Conservation (phyloP, 2,113 vertebrate species). For the Xenopus borealis region DNA sequence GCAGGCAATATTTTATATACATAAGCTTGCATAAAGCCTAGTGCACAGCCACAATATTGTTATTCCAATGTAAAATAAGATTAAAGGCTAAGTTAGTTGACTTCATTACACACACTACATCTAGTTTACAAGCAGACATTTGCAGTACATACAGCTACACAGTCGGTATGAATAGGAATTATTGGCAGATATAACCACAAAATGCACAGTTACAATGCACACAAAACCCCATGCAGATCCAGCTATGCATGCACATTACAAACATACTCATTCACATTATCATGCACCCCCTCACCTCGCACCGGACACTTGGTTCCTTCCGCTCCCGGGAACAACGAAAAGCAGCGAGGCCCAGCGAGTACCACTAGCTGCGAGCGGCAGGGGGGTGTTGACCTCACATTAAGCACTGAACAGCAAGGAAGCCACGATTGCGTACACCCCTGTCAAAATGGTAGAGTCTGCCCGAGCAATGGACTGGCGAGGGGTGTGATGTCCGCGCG, state of each 20-base stretch:
- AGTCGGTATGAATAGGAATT: no score
- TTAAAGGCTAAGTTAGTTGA: no score
- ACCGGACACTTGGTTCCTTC: conserved; percentile 25
- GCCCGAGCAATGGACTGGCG: conserved; percentile 1
- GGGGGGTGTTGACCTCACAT: not conserved
- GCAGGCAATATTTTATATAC: no score
- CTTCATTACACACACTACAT: no score
- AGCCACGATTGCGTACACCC: not conserved
- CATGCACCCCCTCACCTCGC: conserved; percentile 7
- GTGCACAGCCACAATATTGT: no score
- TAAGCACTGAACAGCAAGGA: not conserved
- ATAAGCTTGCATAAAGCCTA: no score
- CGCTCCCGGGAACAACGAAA: conserved; percentile 42
- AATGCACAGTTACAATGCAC: no score
- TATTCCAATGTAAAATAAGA: no score
- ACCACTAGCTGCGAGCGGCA: not conserved
- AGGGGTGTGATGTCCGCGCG: not conserved
- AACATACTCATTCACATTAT: not conserved
- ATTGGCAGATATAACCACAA: no score
- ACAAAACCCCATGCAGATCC: not conserved
- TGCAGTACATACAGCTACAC: no score
- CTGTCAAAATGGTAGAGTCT: conserved; percentile 21
- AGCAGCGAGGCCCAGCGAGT: conserved; percentile 33
- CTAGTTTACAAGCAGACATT: no score
- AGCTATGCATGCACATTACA: not conserved